Evolutionary conservation across 2,113 vertebrate genomes (phyloP).

Genomic region (Erinaceus europaeus): DNA sequence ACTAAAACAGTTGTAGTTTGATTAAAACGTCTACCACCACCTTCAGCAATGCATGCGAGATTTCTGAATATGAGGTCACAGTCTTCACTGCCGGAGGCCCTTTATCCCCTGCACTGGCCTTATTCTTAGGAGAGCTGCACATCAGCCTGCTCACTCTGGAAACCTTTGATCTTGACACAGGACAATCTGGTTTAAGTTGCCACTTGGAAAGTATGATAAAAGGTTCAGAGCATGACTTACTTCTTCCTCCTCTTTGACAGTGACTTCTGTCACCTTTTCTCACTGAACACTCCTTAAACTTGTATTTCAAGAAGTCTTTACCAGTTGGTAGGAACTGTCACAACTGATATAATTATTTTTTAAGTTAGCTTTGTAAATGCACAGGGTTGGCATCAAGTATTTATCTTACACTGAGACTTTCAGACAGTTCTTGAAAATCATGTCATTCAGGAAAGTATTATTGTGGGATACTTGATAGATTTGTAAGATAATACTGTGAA

Average conservation of each 20-base stretch:
- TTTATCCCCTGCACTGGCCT: neutral
- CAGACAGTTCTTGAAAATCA: neutral
- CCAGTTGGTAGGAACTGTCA: neutral
- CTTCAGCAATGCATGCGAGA: neutral
- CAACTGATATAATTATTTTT: neutral
- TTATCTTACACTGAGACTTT: neutral
- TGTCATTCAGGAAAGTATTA: neutral
- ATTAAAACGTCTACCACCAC: neutral
- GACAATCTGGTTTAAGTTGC: neutral
- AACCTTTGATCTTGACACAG: neutral
- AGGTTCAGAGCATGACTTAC: neutral
- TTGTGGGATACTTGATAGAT: neutral
- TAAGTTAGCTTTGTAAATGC: neutral
- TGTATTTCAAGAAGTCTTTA: neutral
- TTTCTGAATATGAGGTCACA: neutral
- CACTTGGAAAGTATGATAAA: neutral
- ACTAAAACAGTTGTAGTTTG: neutral
- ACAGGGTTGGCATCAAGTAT: neutral
- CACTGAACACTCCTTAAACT: neutral
- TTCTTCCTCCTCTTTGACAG: neutral
- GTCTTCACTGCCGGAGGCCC: neutral
- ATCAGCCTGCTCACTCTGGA: neutral
- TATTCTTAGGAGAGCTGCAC: neutral
- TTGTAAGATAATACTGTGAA: neutral
- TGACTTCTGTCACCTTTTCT: neutral